These are phyloP conservation scores for Gonatopus flavifemur DNA, from an alignment of 1,140 invertebrate genomes.

Conservation along the genomic window DNA sequence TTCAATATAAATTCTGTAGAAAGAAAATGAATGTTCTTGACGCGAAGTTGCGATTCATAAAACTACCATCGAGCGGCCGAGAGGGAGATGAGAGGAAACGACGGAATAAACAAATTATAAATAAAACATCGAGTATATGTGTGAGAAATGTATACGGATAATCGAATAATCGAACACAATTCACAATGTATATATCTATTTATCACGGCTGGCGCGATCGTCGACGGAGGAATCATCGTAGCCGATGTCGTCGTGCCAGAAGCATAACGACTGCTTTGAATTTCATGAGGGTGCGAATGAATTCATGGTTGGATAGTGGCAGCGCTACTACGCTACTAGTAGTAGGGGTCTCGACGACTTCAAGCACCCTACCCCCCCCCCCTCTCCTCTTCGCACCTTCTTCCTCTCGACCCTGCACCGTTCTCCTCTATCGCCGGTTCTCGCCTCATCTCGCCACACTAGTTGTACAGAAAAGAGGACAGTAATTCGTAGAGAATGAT, in stretches of 20 bases:
- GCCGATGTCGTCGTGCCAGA: conserved; percentile 34
- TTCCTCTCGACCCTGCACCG: too few species aligned
- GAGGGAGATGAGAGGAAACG: conserved; percentile 28
- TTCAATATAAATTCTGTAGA: too few species aligned
- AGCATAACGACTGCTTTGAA: conserved; percentile 53
- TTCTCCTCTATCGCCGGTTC: too few species aligned
- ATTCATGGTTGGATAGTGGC: conserved; percentile 43
- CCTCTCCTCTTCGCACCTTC: background rate
- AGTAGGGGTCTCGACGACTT: conserved; percentile 21
- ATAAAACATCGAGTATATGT: conserved; percentile 47
- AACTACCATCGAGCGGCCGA: too few species aligned
- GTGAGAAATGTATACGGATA: background rate
- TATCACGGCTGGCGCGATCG: too few species aligned
- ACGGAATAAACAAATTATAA: conserved; percentile 52
- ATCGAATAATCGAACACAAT: background rate
- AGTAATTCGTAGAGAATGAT: too few species aligned
- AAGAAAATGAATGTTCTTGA: too few species aligned
- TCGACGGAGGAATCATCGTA: conserved; percentile 14
- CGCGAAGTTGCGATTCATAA: too few species aligned
- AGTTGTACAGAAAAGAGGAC: too few species aligned
- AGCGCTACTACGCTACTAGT: conserved; percentile 22
- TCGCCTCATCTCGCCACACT: too few species aligned
- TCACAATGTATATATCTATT: too few species aligned
- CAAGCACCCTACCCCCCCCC: conserved; percentile 18
- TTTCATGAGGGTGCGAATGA: conserved; percentile 50